Conservation (phyloP, 2,113 vertebrate species). For the Hyaena hyaena region DNA sequence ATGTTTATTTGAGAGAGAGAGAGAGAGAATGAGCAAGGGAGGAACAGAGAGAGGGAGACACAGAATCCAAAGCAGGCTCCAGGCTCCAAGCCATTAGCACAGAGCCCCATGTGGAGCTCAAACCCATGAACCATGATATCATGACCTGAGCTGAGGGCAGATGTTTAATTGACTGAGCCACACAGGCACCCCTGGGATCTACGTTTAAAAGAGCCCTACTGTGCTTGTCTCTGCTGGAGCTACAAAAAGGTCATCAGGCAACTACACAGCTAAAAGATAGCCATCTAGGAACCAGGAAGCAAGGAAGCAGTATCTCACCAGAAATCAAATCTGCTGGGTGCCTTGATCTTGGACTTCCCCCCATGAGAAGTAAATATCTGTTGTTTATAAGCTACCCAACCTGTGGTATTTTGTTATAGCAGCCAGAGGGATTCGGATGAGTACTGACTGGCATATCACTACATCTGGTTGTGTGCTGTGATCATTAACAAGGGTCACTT, state of each 20-base stretch:
- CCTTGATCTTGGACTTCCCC: neutral
- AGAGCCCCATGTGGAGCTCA: no score
- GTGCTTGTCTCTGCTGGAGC: neutral
- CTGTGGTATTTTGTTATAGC: neutral
- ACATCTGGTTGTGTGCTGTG: neutral
- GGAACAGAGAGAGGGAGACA: no score
- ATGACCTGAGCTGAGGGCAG: no score
- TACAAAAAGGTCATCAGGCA: conserved; percentile 52
- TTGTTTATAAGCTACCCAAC: neutral
- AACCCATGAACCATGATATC: no score
- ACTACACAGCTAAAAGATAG: neutral
- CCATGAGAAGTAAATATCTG: neutral
- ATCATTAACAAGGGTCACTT: neutral
- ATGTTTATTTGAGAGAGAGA: no score
- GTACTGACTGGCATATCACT: neutral
- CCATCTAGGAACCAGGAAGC: neutral
- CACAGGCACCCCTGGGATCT: no score
- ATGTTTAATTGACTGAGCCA: no score
- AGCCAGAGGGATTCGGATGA: neutral
- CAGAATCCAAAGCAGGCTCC: no score
- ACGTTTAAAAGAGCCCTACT: neutral
- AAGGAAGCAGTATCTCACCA: neutral
- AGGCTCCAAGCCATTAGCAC: no score
- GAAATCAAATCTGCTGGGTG: neutral
- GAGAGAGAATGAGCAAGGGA: no score